Evolutionary conservation across 2,797 vertebrate species (phyloP).

Genomic region (Arnoldichthys spilopterus): DNA sequence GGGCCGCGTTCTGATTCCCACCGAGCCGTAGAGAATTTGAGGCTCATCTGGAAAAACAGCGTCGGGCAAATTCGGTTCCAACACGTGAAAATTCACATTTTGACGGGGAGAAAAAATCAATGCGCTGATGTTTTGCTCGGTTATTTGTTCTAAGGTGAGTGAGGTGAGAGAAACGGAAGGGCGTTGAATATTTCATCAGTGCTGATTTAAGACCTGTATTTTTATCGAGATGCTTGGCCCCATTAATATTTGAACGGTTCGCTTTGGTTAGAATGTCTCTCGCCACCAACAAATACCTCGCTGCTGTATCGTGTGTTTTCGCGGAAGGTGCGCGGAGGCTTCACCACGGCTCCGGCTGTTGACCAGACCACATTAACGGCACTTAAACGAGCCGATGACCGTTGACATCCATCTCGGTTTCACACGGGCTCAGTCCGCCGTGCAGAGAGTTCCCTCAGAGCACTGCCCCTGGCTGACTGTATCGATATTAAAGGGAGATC

Average conservation of each 20-base stretch:
- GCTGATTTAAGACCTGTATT: not conserved
- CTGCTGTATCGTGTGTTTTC: too few species aligned
- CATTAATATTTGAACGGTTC: too few species aligned
- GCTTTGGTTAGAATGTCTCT: too few species aligned
- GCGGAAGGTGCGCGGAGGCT: too few species aligned
- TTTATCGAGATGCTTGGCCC: too few species aligned
- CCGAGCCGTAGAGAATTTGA: not conserved
- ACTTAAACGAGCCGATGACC: conserved; percentile 1
- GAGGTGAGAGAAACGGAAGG: not conserved
- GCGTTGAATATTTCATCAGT: not conserved
- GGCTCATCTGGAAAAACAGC: not conserved
- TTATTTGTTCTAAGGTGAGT: not conserved
- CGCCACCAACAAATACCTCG: too few species aligned
- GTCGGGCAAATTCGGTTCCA: not conserved
- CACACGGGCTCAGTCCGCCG: not conserved
- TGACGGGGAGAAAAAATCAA: not conserved
- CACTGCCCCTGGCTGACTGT: not conserved
- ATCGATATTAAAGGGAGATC: conserved; percentile 34
- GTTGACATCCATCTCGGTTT: conserved; percentile 11
- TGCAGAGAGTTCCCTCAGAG: not conserved
- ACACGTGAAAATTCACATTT: not conserved
- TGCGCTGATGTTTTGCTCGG: not conserved
- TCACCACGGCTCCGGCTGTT: too few species aligned
- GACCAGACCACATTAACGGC: not conserved
- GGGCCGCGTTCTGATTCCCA: not conserved